A percentile compares a stretch with the other conserved stretches of the same genome.
phyloP scores from a whole-genome alignment of 2,113 vertebrate species.

The Todiramphus saurophagus region DNA sequence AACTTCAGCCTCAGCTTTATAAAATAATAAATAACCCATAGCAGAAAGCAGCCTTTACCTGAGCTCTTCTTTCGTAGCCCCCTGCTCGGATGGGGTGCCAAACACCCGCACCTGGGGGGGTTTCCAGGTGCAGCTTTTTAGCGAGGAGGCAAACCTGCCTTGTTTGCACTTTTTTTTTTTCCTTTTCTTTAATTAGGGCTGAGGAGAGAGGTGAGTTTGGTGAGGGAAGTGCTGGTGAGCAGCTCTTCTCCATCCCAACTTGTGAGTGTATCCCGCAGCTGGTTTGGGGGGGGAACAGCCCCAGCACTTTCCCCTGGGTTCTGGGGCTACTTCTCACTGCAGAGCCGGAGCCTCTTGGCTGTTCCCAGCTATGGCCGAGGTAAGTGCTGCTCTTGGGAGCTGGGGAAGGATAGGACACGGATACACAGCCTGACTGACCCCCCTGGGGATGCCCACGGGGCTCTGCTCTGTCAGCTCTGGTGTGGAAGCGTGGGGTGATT shows the following conservation, averaged over 20 bases:
- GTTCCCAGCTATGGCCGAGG: background rate
- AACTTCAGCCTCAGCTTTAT: background rate
- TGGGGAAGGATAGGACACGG: too few relatives aligned
- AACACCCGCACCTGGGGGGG: too few relatives aligned
- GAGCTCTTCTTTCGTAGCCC: rapidly evolving
- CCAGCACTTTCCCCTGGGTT: rapidly evolving
- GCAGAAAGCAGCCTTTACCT: background rate
- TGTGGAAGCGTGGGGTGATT: rapidly evolving
- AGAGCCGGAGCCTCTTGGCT: too few relatives aligned
- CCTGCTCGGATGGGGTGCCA: rapidly evolving
- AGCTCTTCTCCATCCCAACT: rapidly evolving
- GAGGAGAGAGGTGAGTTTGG: rapidly evolving
- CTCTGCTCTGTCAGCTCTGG: rapidly evolving
- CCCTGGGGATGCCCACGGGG: rapidly evolving
- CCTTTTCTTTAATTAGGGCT: rapidly evolving
- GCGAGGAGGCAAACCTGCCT: background rate
- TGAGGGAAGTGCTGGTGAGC: rapidly evolving
- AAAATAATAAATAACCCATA: background rate
- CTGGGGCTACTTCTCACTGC: too few relatives aligned
- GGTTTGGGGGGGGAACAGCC: rapidly evolving
- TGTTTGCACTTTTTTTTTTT: background rate
- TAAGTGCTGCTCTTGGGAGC: too few relatives aligned
- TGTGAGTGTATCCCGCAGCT: rapidly evolving
- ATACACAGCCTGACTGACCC: too few relatives aligned
- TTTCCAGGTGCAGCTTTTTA: background rate